Evolutionary conservation across 2,888 invertebrate species (phyloP).

Genomic region (Andrena trimmerana): DNA sequence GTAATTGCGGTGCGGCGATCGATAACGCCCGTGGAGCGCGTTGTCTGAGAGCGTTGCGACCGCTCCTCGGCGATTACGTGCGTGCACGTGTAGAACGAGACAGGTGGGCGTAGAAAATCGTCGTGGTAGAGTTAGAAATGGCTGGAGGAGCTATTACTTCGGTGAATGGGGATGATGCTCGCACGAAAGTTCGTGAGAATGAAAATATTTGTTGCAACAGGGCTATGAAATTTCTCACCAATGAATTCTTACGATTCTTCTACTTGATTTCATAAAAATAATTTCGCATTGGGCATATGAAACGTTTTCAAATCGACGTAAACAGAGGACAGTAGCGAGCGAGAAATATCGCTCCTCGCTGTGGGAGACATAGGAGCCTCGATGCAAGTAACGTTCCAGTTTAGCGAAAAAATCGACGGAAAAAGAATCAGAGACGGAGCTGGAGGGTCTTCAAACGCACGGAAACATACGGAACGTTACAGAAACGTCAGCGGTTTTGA

Average conservation of each 20-base stretch:
- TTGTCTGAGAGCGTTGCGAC: constrained; percentile 17
- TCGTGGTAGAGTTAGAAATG: not conserved
- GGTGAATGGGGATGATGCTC: too few species aligned
- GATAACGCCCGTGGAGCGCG: constrained; percentile 24
- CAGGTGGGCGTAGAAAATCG: not conserved
- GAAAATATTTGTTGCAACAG: too few species aligned
- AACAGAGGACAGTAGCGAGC: not conserved
- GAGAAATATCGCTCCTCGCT: not conserved
- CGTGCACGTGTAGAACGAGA: not conserved
- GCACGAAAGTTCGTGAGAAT: too few species aligned
- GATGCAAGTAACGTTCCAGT: constrained; percentile 3
- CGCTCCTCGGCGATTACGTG: constrained; percentile 5
- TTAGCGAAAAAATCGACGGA: constrained; percentile 3
- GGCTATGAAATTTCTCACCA: too few species aligned
- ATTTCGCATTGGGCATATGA: not conserved
- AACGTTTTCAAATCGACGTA: not conserved
- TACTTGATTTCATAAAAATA: too few species aligned
- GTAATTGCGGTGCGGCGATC: constrained; percentile 49
- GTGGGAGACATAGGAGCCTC: not conserved
- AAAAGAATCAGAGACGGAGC: constrained; percentile 8
- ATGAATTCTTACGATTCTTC: too few species aligned
- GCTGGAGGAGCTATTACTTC: not conserved
- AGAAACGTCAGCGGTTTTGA: constrained; percentile 24
- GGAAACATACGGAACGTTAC: constrained; percentile 5
- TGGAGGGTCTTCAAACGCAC: constrained; percentile 3